Conservation (phyloP, 2,113 vertebrate genomes). For the Lepisosteus oculatus region DNA sequence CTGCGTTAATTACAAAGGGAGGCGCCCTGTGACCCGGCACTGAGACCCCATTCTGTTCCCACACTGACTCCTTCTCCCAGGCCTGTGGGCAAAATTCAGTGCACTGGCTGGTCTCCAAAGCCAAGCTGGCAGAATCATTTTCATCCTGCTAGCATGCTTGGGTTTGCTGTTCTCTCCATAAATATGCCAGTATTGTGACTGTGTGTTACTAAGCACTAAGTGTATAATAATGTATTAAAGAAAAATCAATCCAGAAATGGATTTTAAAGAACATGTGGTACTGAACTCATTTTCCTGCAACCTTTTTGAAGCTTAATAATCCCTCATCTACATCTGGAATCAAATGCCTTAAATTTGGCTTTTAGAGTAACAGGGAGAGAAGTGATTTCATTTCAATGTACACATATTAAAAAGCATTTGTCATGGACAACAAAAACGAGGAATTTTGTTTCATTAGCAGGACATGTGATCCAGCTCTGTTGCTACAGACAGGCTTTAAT, state of each 20-base stretch:
- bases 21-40: no score
- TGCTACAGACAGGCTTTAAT: no score
- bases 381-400: conserved; percentile 2
- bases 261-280: conserved; percentile 12
- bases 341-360: not conserved
- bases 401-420: conserved; percentile 1
- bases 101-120: not conserved
- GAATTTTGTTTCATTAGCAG: conserved; percentile 4
- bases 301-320: conserved; percentile 17
- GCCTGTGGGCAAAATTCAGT: not conserved
- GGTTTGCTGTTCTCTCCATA: not conserved
- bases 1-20: no score
- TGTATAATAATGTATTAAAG: conserved; percentile 1
- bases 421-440: not conserved
- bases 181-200: not conserved
- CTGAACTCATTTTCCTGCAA: conserved; percentile 20
- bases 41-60: no score
- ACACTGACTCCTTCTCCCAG: no score
- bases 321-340: conserved; percentile 14
- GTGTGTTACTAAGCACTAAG: not conserved
- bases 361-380: conserved; percentile 4
- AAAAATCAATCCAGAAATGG: conserved; percentile 20
- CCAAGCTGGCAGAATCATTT: not conserved
- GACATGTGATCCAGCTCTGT: not conserved
- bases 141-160: not conserved